Evolutionary conservation across 2,888 invertebrate genomes (phyloP).

Genomic region (Philaethria dido): DNA sequence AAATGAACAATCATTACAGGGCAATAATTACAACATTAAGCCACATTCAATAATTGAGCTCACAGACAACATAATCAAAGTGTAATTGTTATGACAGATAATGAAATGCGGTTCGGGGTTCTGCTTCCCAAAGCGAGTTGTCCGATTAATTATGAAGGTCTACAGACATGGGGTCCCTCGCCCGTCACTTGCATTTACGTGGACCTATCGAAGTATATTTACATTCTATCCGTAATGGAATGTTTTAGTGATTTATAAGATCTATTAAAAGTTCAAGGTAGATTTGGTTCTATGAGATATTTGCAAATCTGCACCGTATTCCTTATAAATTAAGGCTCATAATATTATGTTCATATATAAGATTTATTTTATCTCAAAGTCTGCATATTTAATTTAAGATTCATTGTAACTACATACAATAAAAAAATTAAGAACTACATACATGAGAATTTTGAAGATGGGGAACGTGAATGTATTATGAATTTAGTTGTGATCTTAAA

Average conservation of each 20-base stretch:
- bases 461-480: no score
- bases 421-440: no score
- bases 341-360: no score
- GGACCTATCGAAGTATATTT: neutral
- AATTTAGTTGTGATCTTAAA: no score
- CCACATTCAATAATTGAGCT: conserved; percentile 4
- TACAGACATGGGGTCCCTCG: conserved; percentile 27
- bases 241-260: neutral
- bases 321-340: no score
- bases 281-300: neutral
- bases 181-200: conserved; percentile 32
- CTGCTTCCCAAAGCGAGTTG: conserved; percentile 25
- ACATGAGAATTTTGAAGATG: no score
- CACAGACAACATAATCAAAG: conserved; percentile 18
- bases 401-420: no score
- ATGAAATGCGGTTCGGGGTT: conserved; percentile 31
- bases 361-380: no score
- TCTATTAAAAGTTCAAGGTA: neutral
- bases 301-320: neutral
- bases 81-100: conserved; percentile 35
- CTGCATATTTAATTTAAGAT: no score
- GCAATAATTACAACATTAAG: neutral
- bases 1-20: no score
- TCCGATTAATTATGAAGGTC: conserved; percentile 38
- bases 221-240: neutral